Base-by-base conservation (phyloP, 2,113 vertebrate genomes). In the Hymenochirus boettgeri region DNA sequence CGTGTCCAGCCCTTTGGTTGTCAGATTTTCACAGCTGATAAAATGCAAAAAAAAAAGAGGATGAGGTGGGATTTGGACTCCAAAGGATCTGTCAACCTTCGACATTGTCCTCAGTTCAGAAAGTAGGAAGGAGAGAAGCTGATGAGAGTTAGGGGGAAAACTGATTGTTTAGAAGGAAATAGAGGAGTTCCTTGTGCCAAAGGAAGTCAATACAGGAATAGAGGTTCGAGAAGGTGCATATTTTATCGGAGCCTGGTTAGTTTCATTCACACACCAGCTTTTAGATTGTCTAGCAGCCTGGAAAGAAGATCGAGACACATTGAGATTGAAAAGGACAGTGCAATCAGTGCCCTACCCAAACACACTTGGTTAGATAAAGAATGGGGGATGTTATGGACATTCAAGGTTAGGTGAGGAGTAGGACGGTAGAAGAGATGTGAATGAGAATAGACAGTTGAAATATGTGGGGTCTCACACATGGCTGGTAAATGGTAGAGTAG, bases 171-270 rank as follows among this genome's bases (percentile, higher is more conserved):
- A 89, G 83, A 88, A 89, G 66, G 88, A 89, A 78, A 89, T 89
- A 82, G 86, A 89, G 74, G 88, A 88, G 84, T 89, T 89, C 80
- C 86, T 86, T 63, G 86, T 83, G 82, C 88, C 88, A 87, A 89
- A 89, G 74, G 88, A 89, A 88, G 86, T 89, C 84, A 89, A 82
- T 85, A 88, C 85, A 4, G 88, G 88, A 73, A 88, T 89, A 79
- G 88, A 88, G 63, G 88, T 89, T 85, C 88, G 86, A 85, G 85
- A 84, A 72, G 86, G 73, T 45, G 85, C 75, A 50, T 83, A 74
- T 65, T 88, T 89, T 74, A 88, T 86, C 76, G 87, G 81, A 77
- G 81, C 86, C 42, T 82, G 37, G 77, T 83, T 85, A 22, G 84
- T 82, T 84, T 89, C 88, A 76, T 74, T 82, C 24, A 75, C 69